Base-by-base conservation (phyloP, 2,113 vertebrate species). In the Sceloporus tristichus region DNA sequence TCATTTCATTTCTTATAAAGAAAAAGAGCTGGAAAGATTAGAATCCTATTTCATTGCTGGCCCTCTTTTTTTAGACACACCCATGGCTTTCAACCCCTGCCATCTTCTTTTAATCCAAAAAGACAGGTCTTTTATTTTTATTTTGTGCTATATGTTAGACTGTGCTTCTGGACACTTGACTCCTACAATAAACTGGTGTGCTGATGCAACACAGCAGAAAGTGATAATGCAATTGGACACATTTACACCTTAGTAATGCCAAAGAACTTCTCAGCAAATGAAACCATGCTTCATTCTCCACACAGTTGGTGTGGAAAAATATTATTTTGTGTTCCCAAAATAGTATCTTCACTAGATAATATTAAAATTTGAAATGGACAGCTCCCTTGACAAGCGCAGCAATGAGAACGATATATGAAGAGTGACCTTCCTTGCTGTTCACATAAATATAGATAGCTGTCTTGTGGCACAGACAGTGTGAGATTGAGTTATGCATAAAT, bases 1-100 rank as follows among this genome's bases (percentile, higher is more conserved):
- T 94, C 89, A 94, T 92, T 86, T 90, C 75, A 85, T 87, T 93
- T 92, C 48, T 38, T 84, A 82, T 74, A 68, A 82, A 79, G 48
- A 9, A 77, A 90, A 91, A 90, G 83, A 82, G 84, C 86, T 48
- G 48, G 4, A 48, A 1, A 66, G 73, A 74, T 75, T 29, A 29
- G 34, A 77, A 66, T 34, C 7, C 59, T 65, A 16, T 9, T 48
- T 78, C 14, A 48, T 53, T 66, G 18, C 18, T 76, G 16, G 9
- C 19, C 42, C 9, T 14, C 27, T 68, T 38, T 59, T 34, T 29
- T 66, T 21, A 62, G 74, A 66, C 16, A 76, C 7, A 25, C 40
- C 1, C 66, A 27, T 19, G n/a, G 23, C 56, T 66, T 66, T 88
- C 78, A 8, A 11, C 59, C 29, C 85, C 0, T n/a, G 66, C 68